A percentile compares a stretch with the other conserved stretches of the same genome.
These are phyloP conservation scores for Buphagus erythrorhynchus DNA, from an alignment of 2,797 vertebrate species.

Conservation along the genomic window DNA sequence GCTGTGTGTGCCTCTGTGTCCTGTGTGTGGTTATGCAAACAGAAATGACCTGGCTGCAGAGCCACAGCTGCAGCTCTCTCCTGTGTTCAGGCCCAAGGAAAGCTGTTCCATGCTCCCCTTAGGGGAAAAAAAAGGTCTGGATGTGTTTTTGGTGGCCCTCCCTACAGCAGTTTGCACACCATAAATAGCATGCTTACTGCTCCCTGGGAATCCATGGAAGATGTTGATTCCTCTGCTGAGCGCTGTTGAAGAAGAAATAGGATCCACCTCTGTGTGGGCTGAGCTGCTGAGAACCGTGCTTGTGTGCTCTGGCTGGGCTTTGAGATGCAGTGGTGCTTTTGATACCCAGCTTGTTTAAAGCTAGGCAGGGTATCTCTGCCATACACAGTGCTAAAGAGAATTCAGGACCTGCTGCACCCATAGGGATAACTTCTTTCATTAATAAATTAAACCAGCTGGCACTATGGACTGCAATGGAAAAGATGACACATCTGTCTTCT, in stretches of 20 bases:
- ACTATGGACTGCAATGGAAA: not conserved
- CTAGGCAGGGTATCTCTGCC: not conserved
- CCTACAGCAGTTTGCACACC: not conserved
- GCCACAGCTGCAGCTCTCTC: not conserved
- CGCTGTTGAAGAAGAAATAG: not conserved
- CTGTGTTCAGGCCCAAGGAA: not conserved
- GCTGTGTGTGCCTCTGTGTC: not conserved
- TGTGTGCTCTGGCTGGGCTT: not conserved
- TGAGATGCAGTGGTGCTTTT: not conserved
- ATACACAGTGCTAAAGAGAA: not conserved
- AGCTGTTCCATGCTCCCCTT: not conserved
- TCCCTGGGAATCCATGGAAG: not conserved
- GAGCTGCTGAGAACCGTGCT: not conserved
- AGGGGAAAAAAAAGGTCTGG: not conserved
- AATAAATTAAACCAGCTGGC: not conserved
- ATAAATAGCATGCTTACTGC: not conserved
- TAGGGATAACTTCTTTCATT: not conserved
- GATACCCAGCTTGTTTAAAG: not conserved
- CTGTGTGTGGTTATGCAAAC: accelerated
- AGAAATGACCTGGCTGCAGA: not conserved
- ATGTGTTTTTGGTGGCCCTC: not conserved
- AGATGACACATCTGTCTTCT: not conserved
- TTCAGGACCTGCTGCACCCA: not conserved
- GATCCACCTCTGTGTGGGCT: not conserved
- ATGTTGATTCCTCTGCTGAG: not conserved